Base-by-base conservation (phyloP, 2,797 vertebrate species). In the Gallirallus australis region DNA sequence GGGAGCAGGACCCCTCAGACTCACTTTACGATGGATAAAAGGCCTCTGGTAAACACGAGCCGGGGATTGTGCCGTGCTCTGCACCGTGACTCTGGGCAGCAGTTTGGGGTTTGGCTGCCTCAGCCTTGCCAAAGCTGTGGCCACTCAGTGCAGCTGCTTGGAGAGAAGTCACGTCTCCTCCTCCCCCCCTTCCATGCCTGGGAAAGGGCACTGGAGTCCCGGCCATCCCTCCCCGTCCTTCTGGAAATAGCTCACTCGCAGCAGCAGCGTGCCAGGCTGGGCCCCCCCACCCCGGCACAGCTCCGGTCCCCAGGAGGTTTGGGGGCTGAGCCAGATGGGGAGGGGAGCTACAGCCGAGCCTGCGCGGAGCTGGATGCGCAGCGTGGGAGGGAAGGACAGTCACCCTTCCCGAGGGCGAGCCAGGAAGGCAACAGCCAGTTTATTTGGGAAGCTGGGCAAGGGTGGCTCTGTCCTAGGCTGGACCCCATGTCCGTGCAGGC, bases 231-330 rank as follows among this genome's bases (percentile, higher is more conserved):
- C 52, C 28, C 0, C 0, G 12, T 3, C 24, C 65, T 33, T 9
- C 54, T 19, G 75, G 52, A 54, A 78, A 52, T 5, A 25, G 47
- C 65, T 72, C n/a, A n/a, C 40, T 15, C 0, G 3, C 39, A 48
- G 82, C 66, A 28, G 42, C 42, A 45, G 37, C 1, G 4, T 2
- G 31, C 42, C 7, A 3, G 56, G 23, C 10, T 1, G 2, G 42
- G 24, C 7, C 16, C 8, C 18, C 42, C 42, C 39, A 40, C 31
- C 70, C 15, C 3, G 0, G 28, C 23, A 5, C 0, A 0, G 56
- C 7, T 28, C 0, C 0, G 37, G 33, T 28, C 72, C 61, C 54
- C 0, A 0, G 2, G 23, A 19, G 1, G 2, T 3, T 9, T 3
- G 11, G 17, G n/a, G 39, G 18, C 42, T 45, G 2, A 42, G 52